Base-by-base conservation (phyloP, 2,113 vertebrate species). In the Glareola pratincola region DNA sequence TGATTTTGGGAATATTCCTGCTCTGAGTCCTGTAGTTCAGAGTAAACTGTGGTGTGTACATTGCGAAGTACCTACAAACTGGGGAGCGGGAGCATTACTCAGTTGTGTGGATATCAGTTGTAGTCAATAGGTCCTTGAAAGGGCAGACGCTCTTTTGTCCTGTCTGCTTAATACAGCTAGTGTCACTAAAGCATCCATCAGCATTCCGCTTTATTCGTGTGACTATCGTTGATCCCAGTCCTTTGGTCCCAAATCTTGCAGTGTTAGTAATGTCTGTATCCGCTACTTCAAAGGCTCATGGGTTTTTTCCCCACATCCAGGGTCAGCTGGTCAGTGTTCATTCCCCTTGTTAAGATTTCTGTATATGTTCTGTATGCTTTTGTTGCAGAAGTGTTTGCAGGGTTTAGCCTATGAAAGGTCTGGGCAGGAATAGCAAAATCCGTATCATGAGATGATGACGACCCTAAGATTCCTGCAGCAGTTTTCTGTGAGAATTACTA, bases 171-270 rank as follows among this genome's bases (percentile, higher is more conserved):
- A 67, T 53, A 26, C 54, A 79, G 50, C 78, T 56, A 6, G 6
- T 4, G 14, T 80, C 79, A 39, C n/a, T 62, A 77, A 80, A 92
- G 76, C 94, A 27, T 26, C 79, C 79, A 20, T 97, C 93, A 96
- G 95, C 93, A 56, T 71, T 96, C 90, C 74, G 80, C 83, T 91
- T 91, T 76, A 60, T 95, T 71, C 12, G 2, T 81, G 53, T 78
- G 91, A 9, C 78, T 78, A 14, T 9, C 0, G 0, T 43, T 94
- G 68, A 97, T 97, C 91, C 95, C 80, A 48, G 91, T 37, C 73
- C 43, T 96, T 95, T 96, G 84, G 60, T 96, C 60, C 36, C 73
- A 85, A 64, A 91, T 91, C 94, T 95, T 94, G 94, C 94, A 60
- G 89, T 59, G 59, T 92, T 95, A 63, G 56, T 90, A 27, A 64